Evolutionary conservation across 2,797 vertebrate species (phyloP).

Genomic region (Agapornis canus): DNA sequence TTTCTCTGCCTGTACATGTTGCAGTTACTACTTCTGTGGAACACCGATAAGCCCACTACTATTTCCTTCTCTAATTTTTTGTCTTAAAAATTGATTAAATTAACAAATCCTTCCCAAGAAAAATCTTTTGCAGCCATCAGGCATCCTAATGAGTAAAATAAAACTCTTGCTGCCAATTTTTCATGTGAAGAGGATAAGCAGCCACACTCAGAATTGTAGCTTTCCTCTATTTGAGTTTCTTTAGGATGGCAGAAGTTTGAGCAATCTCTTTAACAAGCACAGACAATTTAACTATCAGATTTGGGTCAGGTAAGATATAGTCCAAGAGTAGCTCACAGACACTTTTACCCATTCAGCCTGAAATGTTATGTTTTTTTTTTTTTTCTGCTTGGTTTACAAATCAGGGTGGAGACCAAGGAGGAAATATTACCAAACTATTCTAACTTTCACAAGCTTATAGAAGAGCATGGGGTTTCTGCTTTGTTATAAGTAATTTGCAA

Average conservation of each 20-base stretch:
- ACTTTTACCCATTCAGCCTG: not conserved
- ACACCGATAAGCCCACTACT: not conserved
- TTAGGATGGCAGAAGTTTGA: not conserved
- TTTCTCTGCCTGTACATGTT: not conserved
- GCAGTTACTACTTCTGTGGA: not conserved
- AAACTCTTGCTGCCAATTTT: not conserved
- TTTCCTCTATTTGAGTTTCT: not conserved
- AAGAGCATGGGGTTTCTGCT: not conserved
- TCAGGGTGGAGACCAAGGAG: not conserved
- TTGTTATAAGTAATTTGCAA: not conserved
- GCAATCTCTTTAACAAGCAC: not conserved
- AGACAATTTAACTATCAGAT: not conserved
- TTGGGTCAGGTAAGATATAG: not conserved
- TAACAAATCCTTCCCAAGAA: not conserved
- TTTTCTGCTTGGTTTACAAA: not conserved
- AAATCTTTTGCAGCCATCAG: not conserved
- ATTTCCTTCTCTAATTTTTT: not conserved
- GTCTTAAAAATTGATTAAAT: not conserved
- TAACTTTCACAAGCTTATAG: not conserved
- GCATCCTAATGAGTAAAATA: not conserved
- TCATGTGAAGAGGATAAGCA: not conserved
- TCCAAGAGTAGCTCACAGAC: not conserved
- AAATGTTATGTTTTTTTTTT: not conserved
- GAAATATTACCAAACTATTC: not conserved
- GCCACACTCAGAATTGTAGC: not conserved